Evolutionary conservation across 2,888 invertebrate genomes (phyloP).

Genomic region (Xanthorhoe spadicearia): DNA sequence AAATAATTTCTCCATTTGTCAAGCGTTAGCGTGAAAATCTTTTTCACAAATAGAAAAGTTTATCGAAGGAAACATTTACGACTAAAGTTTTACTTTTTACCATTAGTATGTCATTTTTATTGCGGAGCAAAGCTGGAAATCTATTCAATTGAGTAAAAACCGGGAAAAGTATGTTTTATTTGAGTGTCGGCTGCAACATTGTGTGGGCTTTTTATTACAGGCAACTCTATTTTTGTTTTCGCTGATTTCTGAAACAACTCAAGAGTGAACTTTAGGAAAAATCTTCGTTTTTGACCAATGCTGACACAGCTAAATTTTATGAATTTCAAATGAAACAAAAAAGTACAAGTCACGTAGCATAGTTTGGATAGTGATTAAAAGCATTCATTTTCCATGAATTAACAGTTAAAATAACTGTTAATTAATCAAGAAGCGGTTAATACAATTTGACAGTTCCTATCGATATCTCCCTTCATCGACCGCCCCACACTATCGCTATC

Average conservation of each 20-base stretch:
- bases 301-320: too few relatives aligned
- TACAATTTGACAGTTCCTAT: not conserved
- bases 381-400: too few relatives aligned
- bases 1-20: too few relatives aligned
- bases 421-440: too few relatives aligned
- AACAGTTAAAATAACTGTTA: too few relatives aligned
- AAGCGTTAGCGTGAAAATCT: not conserved
- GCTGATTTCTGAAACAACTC: not conserved
- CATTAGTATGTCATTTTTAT: slow-evolving; percentile 10
- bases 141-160: slow-evolving; percentile 5
- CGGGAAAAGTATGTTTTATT: not conserved
- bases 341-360: too few relatives aligned
- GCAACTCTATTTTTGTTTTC: not conserved
- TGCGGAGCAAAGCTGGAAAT: slow-evolving; percentile 9
- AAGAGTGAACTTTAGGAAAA: too few relatives aligned
- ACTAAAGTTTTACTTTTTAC: not conserved
- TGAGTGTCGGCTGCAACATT: slow-evolving; percentile 22
- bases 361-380: too few relatives aligned
- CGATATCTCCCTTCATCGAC: slow-evolving; percentile 8
- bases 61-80: not conserved
- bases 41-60: slow-evolving; percentile 1
- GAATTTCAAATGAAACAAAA: too few relatives aligned
- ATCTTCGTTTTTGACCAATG: too few relatives aligned
- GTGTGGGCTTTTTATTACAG: not conserved
- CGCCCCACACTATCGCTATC: slow-evolving; percentile 41